phyloP scores from a whole-genome alignment of 1,140 invertebrate species.

The Melitaea cinxia region DNA sequence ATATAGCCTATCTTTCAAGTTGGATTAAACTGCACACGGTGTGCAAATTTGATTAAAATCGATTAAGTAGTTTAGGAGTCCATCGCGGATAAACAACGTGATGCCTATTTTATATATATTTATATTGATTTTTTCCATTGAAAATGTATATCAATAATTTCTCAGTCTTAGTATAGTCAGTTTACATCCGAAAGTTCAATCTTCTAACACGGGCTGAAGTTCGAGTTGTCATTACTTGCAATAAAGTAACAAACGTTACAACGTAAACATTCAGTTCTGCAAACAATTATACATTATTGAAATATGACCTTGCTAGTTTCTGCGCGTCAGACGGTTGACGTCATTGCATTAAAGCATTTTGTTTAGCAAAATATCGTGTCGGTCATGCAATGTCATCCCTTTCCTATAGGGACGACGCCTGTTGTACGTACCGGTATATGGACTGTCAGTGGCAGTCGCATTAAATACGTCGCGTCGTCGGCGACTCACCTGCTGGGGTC shows the following conservation, averaged over 20 bases:
- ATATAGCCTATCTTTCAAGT: no score
- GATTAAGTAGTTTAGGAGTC: no score
- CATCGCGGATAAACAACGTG: no score
- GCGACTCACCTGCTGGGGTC: constrained; percentile 17
- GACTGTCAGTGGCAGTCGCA: constrained; percentile 42
- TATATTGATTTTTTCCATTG: no score
- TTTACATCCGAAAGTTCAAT: neutral
- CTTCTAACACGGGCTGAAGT: neutral
- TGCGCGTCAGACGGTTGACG: constrained; percentile 54
- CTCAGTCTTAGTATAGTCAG: neutral
- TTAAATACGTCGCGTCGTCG: constrained; percentile 26
- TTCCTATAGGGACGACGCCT: constrained; percentile 58
- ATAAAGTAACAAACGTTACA: constrained; percentile 2
- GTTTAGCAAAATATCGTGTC: constrained; percentile 56
- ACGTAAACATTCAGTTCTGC: constrained; percentile 16
- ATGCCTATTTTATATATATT: no score
- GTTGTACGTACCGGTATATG: neutral
- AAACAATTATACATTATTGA: constrained; percentile 26
- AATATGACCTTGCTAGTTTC: constrained; percentile 53
- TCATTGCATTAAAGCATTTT: constrained; percentile 61
- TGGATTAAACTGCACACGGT: no score
- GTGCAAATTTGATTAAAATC: no score
- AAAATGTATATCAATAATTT: no score
- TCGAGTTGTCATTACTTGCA: neutral
- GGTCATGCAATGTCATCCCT: constrained; percentile 73